phyloP scores from a whole-genome alignment of 2,797 vertebrate species.

The Euphonia xanthogaster region DNA sequence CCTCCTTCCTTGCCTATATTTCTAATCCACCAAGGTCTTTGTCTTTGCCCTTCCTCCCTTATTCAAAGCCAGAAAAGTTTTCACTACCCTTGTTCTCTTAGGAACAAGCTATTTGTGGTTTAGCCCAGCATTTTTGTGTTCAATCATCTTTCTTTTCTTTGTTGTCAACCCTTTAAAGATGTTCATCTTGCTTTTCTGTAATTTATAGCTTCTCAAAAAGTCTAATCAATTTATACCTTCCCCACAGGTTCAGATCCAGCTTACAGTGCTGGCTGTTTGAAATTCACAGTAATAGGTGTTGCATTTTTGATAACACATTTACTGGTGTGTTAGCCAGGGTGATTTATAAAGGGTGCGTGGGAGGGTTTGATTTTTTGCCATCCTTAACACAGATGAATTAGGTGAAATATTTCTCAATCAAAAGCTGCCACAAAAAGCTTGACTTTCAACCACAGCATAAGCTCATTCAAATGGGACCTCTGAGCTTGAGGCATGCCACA shows the following conservation, averaged over 20 bases:
- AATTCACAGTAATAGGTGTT: constrained; percentile 49
- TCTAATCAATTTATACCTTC: constrained; percentile 51
- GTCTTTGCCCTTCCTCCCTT: not conserved
- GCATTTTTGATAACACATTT: constrained; percentile 60
- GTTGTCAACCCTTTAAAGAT: constrained; percentile 41
- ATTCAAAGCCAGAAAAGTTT: not conserved
- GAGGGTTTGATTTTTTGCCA: constrained; percentile 52
- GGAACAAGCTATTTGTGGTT: constrained; percentile 20
- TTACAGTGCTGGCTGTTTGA: constrained; percentile 37
- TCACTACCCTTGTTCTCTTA: not conserved
- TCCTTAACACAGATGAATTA: constrained; percentile 59
- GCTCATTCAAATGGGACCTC: not conserved
- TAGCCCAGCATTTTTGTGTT: constrained; percentile 2
- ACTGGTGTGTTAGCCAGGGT: constrained; percentile 15
- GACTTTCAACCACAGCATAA: not conserved
- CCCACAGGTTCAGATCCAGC: constrained; percentile 8
- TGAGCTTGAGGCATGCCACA: not conserved
- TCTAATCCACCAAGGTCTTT: not conserved
- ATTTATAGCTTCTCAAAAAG: constrained; percentile 50
- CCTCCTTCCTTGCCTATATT: not conserved
- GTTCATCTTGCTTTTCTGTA: constrained; percentile 26
- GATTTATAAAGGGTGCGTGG: constrained; percentile 7
- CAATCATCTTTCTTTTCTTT: constrained; percentile 57
- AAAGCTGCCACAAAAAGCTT: not conserved
- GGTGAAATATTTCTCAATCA: constrained; percentile 55